Evolutionary conservation across 2,797 vertebrate genomes (phyloP).

Genomic region (Hypotaenidia okinawae): DNA sequence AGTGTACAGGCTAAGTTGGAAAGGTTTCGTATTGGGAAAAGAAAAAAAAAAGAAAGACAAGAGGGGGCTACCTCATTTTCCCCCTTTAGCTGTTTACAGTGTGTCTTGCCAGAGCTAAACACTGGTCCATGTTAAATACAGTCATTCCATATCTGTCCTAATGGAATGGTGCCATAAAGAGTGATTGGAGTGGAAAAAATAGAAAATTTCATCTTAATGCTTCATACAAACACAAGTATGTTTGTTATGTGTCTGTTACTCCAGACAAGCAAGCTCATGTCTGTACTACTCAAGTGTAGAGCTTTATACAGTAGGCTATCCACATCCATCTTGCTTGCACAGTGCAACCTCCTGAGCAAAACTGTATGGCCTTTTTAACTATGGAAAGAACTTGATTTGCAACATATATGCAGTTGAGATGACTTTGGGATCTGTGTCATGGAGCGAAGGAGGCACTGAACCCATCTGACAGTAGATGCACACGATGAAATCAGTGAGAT

Average conservation of each 20-base stretch:
- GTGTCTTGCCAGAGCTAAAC: not conserved
- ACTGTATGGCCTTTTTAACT: not conserved
- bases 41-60: not conserved
- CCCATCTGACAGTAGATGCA: not conserved
- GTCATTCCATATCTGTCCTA: not conserved
- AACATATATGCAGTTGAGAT: not conserved
- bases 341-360: not conserved
- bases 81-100: not conserved
- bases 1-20: not conserved
- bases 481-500: not conserved
- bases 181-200: not conserved
- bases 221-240: not conserved
- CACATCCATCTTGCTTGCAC: not conserved
- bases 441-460: constrained; percentile 11
- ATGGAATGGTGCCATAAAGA: not conserved
- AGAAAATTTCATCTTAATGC: not conserved
- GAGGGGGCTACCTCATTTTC: not conserved
- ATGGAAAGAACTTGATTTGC: not conserved
- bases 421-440: not conserved
- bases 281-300: not conserved
- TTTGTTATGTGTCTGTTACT: not conserved
- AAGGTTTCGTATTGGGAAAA: not conserved
- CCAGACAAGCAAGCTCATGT: not conserved
- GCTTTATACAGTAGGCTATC: not conserved
- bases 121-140: not conserved